Percentiles rank a stretch among this genome's conserved stretches.
These are phyloP conservation scores for Clusia tigrina DNA, from an alignment of 2,888 invertebrate species.

Conservation along the genomic window DNA sequence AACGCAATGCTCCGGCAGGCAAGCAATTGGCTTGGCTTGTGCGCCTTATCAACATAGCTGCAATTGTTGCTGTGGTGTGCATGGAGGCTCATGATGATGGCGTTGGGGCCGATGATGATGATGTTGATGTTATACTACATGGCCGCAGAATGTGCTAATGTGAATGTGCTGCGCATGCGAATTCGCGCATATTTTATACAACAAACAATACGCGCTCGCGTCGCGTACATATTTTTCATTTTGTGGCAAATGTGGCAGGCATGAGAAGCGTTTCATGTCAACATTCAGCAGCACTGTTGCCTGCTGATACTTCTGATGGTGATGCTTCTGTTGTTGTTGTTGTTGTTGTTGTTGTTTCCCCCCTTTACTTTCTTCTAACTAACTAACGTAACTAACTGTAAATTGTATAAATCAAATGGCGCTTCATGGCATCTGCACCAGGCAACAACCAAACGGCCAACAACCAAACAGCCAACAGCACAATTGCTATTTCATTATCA, in stretches of 20 bases:
- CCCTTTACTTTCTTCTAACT: conserved; percentile 34
- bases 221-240: background rate
- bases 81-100: no score
- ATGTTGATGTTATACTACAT: no score
- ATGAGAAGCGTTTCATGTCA: background rate
- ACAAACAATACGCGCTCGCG: background rate
- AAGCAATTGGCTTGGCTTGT: no score
- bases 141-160: no score
- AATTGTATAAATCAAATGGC: conserved; percentile 54
- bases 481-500: conserved; percentile 29
- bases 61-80: no score
- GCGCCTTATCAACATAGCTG: no score
- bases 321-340: background rate
- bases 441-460: conserved; percentile 5
- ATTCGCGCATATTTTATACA: background rate
- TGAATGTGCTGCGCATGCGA: background rate
- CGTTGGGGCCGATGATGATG: no score
- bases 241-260: background rate
- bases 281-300: background rate
- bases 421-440: conserved; percentile 44
- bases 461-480: background rate
- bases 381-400: conserved; percentile 42
- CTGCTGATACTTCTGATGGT: no score
- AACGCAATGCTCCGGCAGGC: no score
- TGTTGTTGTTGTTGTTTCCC: conserved; percentile 19